Evolutionary conservation across 2,113 vertebrate genomes (phyloP).

Genomic region (Drymodes brunneopygia): DNA sequence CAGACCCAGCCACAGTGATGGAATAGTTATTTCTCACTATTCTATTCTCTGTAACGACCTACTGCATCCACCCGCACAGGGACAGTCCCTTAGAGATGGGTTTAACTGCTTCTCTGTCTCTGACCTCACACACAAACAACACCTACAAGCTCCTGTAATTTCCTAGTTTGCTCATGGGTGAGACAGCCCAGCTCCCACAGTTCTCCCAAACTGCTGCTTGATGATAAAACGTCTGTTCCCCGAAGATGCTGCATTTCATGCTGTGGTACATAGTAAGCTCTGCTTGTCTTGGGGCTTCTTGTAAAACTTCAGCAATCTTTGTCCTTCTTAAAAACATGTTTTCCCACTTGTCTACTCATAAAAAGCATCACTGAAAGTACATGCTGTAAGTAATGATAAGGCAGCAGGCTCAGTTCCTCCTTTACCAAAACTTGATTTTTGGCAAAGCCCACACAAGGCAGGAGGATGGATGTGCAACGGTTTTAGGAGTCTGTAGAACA

Average conservation of each 20-base stretch:
- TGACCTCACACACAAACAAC: neutral
- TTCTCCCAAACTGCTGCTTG: neutral
- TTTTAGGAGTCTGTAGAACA: neutral
- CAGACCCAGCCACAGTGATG: neutral
- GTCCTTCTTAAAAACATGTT: neutral
- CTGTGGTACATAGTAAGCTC: neutral
- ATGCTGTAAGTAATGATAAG: neutral
- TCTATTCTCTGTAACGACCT: neutral
- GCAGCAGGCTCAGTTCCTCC: fast-evolving
- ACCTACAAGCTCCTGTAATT: neutral
- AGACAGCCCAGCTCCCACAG: neutral
- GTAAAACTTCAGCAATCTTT: neutral
- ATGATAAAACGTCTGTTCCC: neutral
- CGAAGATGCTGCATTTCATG: neutral
- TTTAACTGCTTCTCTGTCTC: neutral
- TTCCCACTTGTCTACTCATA: neutral
- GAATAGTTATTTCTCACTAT: neutral
- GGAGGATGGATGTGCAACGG: neutral
- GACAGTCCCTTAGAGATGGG: neutral
- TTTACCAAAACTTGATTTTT: neutral
- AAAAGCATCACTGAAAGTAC: neutral
- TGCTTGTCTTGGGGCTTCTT: neutral
- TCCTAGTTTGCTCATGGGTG: neutral
- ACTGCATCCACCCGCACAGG: neutral
- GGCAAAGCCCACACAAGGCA: neutral